These are phyloP conservation scores for human (Homo sapiens) DNA, from an alignment of 2,113 vertebrate genomes.

Conservation along the genomic window GRCh38 chr18:35215001-35215500, in stretches of 20 bases:
- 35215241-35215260: not conserved
- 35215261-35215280: not conserved
- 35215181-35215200: not conserved
- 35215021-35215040: not conserved
- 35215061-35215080: not conserved
- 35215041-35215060: not conserved
- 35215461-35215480: not conserved
- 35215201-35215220: not conserved
- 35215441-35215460: not conserved
- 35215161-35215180: not conserved
- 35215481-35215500: not conserved
- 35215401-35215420: not conserved
- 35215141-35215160: not conserved
- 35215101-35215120: not conserved
- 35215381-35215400: not conserved
- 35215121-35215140: not conserved
- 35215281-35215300: not conserved
- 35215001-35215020: not conserved
- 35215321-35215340: not conserved
- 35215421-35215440: not conserved
- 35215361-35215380: not conserved
- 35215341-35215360: not conserved
- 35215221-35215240: not conserved
- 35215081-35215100: not conserved
- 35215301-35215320: not conserved